These are phyloP conservation scores for Leucoraja ocellata DNA, from an alignment of 2,797 vertebrate genomes.

Conservation along the genomic window DNA sequence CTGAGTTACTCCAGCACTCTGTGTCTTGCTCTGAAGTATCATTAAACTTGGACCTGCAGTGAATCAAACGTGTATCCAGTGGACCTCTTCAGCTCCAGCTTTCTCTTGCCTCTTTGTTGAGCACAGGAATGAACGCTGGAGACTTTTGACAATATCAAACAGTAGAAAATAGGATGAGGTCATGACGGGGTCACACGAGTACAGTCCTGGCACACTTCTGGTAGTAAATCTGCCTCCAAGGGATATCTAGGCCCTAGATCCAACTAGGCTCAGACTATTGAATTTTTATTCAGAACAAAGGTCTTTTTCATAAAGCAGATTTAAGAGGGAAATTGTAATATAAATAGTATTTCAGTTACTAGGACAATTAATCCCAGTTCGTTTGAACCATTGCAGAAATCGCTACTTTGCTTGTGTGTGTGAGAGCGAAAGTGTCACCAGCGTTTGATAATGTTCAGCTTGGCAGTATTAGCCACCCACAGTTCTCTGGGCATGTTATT, in stretches of 20 bases:
- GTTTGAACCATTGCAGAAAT: background rate
- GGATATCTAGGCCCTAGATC: background rate
- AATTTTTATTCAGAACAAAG: conserved; percentile 23
- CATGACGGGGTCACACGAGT: background rate
- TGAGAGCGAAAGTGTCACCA: background rate
- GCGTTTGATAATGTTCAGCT: background rate
- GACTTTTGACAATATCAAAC: background rate
- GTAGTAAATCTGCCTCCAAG: background rate
- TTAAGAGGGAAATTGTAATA: conserved; percentile 17
- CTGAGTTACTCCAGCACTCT: no score
- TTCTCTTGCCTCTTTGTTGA: background rate
- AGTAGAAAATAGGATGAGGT: background rate
- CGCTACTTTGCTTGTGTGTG: conserved; percentile 11
- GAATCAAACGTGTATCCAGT: background rate
- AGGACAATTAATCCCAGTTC: conserved; percentile 29
- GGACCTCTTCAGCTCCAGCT: background rate
- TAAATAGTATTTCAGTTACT: conserved; percentile 31
- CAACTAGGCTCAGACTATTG: background rate
- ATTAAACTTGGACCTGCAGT: background rate
- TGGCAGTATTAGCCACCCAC: conserved; percentile 21
- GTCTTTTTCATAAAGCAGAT: background rate
- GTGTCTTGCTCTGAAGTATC: background rate
- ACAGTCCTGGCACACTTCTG: background rate
- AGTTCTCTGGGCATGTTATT: background rate
- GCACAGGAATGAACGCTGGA: background rate